Conservation (phyloP, 2,888 invertebrate genomes). For the Galerucella pusilla region DNA sequence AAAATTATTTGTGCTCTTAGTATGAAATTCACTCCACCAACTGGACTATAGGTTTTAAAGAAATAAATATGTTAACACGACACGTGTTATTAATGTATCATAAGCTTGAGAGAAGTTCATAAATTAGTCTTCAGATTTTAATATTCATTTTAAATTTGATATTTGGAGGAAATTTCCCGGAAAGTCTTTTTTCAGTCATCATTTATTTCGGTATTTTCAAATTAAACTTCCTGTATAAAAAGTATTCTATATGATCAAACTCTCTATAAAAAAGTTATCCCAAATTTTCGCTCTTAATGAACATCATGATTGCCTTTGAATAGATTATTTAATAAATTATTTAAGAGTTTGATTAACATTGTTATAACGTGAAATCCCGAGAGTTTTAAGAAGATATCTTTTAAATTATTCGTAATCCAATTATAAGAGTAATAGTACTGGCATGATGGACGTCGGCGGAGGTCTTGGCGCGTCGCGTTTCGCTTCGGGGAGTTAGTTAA, state of each 20-base stretch:
- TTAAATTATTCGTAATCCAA: conserved; percentile 57
- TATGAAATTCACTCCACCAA: no score
- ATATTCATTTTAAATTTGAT: no score
- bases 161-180: no score
- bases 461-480: conserved; percentile 5
- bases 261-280: not conserved
- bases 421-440: conserved; percentile 38
- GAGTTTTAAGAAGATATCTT: conserved; percentile 54
- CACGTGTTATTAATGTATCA: no score
- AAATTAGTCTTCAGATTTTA: no score
- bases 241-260: not conserved
- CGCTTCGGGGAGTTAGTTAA: not conserved
- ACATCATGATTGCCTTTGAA: conserved; percentile 28
- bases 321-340: conserved; percentile 39
- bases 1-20: no score
- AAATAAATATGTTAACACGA: no score
- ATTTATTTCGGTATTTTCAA: not conserved
- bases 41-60: no score
- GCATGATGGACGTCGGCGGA: conserved; percentile 6
- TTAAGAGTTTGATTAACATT: conserved; percentile 51
- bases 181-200: no score
- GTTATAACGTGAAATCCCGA: conserved; percentile 50
- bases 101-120: no score
- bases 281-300: conserved; percentile 14
- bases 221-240: not conserved